Percentiles rank a stretch among this genome's conserved stretches.
Evolutionary conservation across 2,113 vertebrate genomes (phyloP).

Genomic region (Pantherophis guttatus): DNA sequence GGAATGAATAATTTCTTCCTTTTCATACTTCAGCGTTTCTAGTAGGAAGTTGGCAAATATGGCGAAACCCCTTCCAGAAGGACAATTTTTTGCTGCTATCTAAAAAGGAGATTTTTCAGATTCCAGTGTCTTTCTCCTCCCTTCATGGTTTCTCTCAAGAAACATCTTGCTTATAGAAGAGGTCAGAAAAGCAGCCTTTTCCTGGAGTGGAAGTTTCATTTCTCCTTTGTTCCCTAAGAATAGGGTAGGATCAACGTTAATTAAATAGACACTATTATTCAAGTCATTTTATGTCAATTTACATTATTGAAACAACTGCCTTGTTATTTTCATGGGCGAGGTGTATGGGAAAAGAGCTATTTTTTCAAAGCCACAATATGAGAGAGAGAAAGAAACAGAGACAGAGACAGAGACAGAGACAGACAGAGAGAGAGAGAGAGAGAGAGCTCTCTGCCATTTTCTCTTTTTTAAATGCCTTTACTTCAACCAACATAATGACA

Average conservation of each 20-base stretch:
- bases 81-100: not conserved
- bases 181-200: not conserved
- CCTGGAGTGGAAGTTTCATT: not conserved
- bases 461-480: constrained; percentile 29
- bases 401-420: not conserved
- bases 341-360: not conserved
- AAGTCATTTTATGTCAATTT: not conserved
- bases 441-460: not conserved
- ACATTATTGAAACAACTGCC: not conserved
- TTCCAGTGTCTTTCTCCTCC: not conserved
- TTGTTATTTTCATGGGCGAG: not conserved
- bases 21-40: not conserved
- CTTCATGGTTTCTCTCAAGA: not conserved
- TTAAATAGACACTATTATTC: not conserved
- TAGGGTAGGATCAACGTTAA: not conserved
- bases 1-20: not conserved
- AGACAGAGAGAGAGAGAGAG: too few species aligned
- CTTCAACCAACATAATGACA: not conserved
- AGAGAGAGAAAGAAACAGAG: not conserved
- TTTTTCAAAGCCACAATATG: constrained; percentile 7
- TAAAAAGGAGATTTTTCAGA: not conserved
- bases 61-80: not conserved
- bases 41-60: not conserved
- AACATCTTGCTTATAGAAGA: not conserved
- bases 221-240: not conserved